Base-by-base conservation (phyloP, 2,113 vertebrate species). In the Thalassoma bifasciatum region DNA sequence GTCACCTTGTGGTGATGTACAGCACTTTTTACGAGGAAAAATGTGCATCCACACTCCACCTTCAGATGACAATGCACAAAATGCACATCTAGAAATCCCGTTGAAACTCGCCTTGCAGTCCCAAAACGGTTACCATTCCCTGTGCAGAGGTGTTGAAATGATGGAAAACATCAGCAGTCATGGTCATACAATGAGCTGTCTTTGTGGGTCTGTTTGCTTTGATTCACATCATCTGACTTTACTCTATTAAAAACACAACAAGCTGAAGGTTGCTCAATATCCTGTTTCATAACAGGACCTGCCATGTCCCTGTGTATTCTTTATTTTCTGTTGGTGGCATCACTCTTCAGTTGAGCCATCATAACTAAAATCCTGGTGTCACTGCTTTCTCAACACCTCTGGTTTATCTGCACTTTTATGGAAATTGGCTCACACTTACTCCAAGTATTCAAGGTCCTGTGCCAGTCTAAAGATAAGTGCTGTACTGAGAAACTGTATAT, bases 211-310 rank as follows among this genome's bases (percentile, higher is more conserved):
- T 49, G 0, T 68, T 77, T 83, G 34, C 63, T 61, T 26, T 40
- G 49, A 46, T 19, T 69, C 70, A 22, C n/a, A 22, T 69, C 16
- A 38, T 64, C 46, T 46, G 44, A 36, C 53, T 72, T 46, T 0
- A 1, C 49, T 38, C 21, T 77, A 19, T 54, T 83, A 60, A 59
- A 30, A 77, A 76, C 63, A 69, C 64, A 53, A 26, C 61, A 8
- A 54, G 24, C 44, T 30, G 0, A 3, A 30, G 12, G 71, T 67
- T 64, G 38, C 23, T 76, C 51, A 21, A 12, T 11, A 0, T 11
- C 57, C 19, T 19, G 24, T 38, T 4, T 46, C 58, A 38, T 24
- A 68, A 13, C 52, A 68, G 19, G 26, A 56, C 26, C 50, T 37
- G 9, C 40, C 1, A 1, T 5, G 7, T 56, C 42, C 40, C 51